phyloP scores from a whole-genome alignment of 2,113 vertebrate genomes.

The Microtus montanus region DNA sequence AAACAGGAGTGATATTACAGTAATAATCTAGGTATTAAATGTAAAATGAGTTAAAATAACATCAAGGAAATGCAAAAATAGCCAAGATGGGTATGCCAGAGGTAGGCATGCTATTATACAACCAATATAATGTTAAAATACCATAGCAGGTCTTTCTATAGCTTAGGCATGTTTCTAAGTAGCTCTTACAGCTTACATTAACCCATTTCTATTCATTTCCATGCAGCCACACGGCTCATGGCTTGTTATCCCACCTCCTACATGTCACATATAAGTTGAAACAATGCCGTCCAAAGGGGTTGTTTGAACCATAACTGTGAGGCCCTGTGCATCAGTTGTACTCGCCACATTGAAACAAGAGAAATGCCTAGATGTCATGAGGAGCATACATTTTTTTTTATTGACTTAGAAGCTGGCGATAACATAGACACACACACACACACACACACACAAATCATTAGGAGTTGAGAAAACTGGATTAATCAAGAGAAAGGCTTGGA shows the following conservation, averaged over 20 bases:
- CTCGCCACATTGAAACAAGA: background rate
- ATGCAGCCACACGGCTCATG: background rate
- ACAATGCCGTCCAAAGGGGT: background rate
- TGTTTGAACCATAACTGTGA: background rate
- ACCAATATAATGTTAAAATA: background rate
- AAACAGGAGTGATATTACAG: background rate
- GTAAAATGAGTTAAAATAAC: background rate
- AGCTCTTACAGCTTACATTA: background rate
- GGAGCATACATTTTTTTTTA: conserved; percentile 25
- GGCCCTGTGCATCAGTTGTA: background rate
- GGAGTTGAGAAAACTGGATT: background rate
- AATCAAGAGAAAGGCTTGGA: background rate
- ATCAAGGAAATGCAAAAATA: background rate
- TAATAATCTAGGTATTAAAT: conserved; percentile 28
- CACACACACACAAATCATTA: background rate
- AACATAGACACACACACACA: background rate
- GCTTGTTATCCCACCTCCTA: background rate
- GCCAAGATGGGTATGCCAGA: background rate
- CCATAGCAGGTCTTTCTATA: background rate
- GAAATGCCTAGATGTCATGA: background rate
- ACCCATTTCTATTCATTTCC: background rate
- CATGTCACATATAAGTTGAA: background rate
- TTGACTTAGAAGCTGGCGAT: background rate
- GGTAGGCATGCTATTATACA: background rate
- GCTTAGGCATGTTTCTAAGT: background rate